phyloP scores from a whole-genome alignment of 2,797 vertebrate genomes.

The Lagocephalus sceleratus region DNA sequence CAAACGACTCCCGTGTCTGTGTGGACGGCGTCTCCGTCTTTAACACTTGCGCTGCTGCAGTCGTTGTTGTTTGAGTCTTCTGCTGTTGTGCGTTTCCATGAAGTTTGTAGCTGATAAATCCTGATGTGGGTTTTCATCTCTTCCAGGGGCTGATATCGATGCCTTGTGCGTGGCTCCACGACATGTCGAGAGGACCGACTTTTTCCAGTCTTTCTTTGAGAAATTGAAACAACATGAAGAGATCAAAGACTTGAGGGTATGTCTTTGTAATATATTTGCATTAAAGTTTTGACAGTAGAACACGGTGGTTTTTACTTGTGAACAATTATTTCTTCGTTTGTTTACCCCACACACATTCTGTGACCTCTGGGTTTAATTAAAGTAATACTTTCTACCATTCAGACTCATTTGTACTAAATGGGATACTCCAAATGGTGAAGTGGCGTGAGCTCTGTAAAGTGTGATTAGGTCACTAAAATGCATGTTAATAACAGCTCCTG shows the following conservation, averaged over 20 bases:
- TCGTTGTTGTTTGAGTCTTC: background rate
- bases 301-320: background rate
- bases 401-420: no score
- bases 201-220: conserved; percentile 96
- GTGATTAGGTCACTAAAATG: no score
- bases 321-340: background rate
- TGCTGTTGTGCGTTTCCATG: background rate
- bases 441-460: no score
- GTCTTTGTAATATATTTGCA: conserved; percentile 10
- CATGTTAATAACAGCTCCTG: no score
- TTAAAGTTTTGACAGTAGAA: background rate
- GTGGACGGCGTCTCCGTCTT: no score
- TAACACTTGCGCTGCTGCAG: background rate
- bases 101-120: background rate
- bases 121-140: conserved; percentile 7
- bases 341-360: background rate
- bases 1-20: no score
- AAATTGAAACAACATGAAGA: conserved; percentile 90
- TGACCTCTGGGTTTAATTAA: no score
- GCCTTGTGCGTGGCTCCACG: conserved; percentile 94
- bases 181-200: conserved; percentile 92
- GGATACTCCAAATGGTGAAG: no score
- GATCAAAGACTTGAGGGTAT: conserved; percentile 92
- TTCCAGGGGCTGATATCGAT: conserved; percentile 94
- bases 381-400: no score